A percentile compares a stretch with the other conserved stretches of the same genome.
Conservation (phyloP, 1,140 invertebrate genomes). For the Pogonognathellus flavescens region DNA sequence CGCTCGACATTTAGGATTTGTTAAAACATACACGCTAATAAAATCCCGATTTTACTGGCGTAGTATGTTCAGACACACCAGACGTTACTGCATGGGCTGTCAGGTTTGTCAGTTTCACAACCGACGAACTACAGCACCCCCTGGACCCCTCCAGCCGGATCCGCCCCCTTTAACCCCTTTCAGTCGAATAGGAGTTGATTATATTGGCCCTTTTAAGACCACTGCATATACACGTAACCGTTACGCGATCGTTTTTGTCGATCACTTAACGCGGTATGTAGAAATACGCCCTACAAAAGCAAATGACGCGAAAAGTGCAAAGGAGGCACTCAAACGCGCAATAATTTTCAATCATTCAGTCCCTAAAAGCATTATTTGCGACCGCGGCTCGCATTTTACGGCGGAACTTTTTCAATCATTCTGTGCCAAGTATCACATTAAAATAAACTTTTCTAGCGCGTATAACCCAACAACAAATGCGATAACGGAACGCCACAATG, state of each 20-base stretch:
- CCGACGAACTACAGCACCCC: background rate
- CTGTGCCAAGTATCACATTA: background rate
- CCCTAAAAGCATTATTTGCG: background rate
- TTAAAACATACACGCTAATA: background rate
- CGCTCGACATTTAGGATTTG: background rate
- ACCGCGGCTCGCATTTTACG: background rate
- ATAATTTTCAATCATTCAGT: slow-evolving; percentile 1
- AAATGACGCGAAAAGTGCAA: background rate
- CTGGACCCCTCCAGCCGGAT: slow-evolving; percentile 57
- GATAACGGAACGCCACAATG: background rate
- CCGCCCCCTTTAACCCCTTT: slow-evolving; percentile 59
- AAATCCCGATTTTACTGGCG: background rate
- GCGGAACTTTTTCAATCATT: slow-evolving; percentile 13
- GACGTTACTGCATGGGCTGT: slow-evolving; percentile 52
- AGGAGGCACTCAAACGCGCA: no score
- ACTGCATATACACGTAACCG: slow-evolving; percentile 66
- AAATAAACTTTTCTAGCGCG: background rate
- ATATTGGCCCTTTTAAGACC: slow-evolving; percentile 67
- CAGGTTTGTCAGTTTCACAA: slow-evolving; percentile 63
- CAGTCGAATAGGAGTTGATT: slow-evolving; percentile 68
- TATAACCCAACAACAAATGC: background rate
- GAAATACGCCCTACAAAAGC: slow-evolving; percentile 64
- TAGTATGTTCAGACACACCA: background rate
- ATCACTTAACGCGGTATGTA: slow-evolving; percentile 68
- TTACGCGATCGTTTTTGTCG: slow-evolving; percentile 65